Conservation (phyloP, 2,113 vertebrate species). For the Sapajus apella region DNA sequence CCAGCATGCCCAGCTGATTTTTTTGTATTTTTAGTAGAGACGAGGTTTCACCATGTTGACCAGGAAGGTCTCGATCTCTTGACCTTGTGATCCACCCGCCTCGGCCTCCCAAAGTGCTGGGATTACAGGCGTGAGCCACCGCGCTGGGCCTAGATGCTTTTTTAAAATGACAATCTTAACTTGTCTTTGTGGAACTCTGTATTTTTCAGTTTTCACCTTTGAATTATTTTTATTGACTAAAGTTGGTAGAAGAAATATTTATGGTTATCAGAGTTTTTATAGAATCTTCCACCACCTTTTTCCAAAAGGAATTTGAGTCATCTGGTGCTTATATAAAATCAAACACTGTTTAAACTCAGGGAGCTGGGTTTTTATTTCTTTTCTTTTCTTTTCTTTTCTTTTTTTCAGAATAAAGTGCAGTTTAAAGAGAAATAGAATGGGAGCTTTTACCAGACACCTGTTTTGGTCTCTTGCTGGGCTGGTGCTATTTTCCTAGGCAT, state of each 20-base stretch:
- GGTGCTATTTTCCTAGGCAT: background rate
- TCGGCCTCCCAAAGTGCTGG: too few relatives aligned
- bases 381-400: background rate
- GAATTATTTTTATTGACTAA: background rate
- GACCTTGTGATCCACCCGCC: too few relatives aligned
- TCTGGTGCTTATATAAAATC: constrained; percentile 50
- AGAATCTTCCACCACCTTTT: background rate
- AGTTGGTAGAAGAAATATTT: constrained; percentile 33
- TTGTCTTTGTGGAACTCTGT: constrained; percentile 5
- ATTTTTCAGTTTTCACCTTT: constrained; percentile 15
- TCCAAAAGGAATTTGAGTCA: constrained; percentile 43
- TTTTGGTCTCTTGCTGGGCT: background rate
- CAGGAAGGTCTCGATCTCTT: too few relatives aligned
- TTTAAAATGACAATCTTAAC: background rate
- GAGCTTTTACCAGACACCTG: constrained; percentile 10
- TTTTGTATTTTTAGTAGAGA: too few relatives aligned
- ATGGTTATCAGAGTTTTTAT: constrained; percentile 44
- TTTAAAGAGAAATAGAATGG: background rate
- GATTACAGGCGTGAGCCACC: too few relatives aligned
- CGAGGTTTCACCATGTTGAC: too few relatives aligned
- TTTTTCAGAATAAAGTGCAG: background rate
- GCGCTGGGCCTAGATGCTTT: too few relatives aligned
- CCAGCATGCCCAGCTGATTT: too few relatives aligned
- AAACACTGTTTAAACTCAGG: background rate
- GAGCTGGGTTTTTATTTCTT: background rate